phyloP scores from a whole-genome alignment of 2,797 vertebrate genomes.

The Scolopax rusticola region DNA sequence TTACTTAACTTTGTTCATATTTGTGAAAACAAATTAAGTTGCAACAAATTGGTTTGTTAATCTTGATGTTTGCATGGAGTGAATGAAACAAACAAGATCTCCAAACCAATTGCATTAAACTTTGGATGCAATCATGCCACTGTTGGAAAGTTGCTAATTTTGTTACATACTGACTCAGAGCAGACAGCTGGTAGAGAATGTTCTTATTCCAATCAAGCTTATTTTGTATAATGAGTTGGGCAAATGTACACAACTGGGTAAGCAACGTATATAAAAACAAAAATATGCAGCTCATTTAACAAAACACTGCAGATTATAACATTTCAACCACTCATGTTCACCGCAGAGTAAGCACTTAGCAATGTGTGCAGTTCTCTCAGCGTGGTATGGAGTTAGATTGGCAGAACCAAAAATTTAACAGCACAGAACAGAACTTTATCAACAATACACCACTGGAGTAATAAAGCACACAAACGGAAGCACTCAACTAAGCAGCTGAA shows the following conservation, averaged over 20 bases:
- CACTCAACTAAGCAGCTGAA: slow-evolving; percentile 51
- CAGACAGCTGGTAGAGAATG: slow-evolving; percentile 73
- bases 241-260: slow-evolving; percentile 74
- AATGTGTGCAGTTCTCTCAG: neutral
- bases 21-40: slow-evolving; percentile 72
- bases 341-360: neutral
- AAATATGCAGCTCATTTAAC: slow-evolving; percentile 74
- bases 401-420: slow-evolving; percentile 50
- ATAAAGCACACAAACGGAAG: slow-evolving; percentile 32
- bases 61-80: slow-evolving; percentile 58
- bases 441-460: slow-evolving; percentile 25
- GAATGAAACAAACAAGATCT: slow-evolving; percentile 70
- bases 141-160: slow-evolving; percentile 74
- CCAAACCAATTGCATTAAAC: slow-evolving; percentile 70
- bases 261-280: slow-evolving; percentile 74
- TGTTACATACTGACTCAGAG: slow-evolving; percentile 69
- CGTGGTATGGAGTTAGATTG: neutral
- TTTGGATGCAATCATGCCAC: slow-evolving; percentile 68
- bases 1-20: slow-evolving; percentile 57
- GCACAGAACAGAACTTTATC: slow-evolving; percentile 51
- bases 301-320: slow-evolving; percentile 20
- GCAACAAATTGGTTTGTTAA: slow-evolving; percentile 68
- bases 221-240: slow-evolving; percentile 72
- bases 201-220: slow-evolving; percentile 74
- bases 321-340: neutral